Base-by-base conservation (phyloP, 2,888 invertebrate genomes). In the Sinohyriopsis cumingii region DNA sequence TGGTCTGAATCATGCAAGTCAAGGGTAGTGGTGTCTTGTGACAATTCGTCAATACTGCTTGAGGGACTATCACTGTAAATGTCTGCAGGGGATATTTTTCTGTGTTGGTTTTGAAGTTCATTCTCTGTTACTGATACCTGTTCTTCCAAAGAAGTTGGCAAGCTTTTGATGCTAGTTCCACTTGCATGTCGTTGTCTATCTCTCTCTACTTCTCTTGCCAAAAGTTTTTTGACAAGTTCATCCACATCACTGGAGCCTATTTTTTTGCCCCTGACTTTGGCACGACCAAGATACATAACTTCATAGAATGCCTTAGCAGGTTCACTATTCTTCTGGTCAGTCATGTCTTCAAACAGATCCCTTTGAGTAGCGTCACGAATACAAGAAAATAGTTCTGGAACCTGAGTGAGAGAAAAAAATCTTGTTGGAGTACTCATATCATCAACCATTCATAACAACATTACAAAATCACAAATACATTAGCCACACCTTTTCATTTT, bases 251-350 rank as follows among this genome's bases (percentile, higher is more conserved):
- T 93, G 79, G 95, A 95, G 1, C 96, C 95, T 0, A 96, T 94
- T 88, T 95, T 96, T 85, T 95, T 93, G 86, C 95, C 94, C 57
- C 95, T 95, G 81, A 96, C 95, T 79, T 95, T 93, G 63, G 96
- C 96, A 91, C 96, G 96, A 0, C 97, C 97, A 63, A 97, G 94
- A 89, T 97, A 97, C 77, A 97, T 91, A 5, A 96, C 95, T 94
- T 95, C 91, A 73, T 86, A 91, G 68, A 85, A 82, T 54, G 85
- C 81, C 73, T 77, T 84, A 3, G 79, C 78, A 19, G 76, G 75
- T 57, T 84, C 83, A 5, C 74, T 70, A 18, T 76, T 73, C 63
- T 70, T 75, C 25, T 72, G 66, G 53, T 81, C 75, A n/a, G 65
- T 70, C 76, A 79, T 72, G 63, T 81, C 82, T 64, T 75, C 72